Conservation (phyloP, 2,888 invertebrate species). For the Tetheella fluctuosa region DNA sequence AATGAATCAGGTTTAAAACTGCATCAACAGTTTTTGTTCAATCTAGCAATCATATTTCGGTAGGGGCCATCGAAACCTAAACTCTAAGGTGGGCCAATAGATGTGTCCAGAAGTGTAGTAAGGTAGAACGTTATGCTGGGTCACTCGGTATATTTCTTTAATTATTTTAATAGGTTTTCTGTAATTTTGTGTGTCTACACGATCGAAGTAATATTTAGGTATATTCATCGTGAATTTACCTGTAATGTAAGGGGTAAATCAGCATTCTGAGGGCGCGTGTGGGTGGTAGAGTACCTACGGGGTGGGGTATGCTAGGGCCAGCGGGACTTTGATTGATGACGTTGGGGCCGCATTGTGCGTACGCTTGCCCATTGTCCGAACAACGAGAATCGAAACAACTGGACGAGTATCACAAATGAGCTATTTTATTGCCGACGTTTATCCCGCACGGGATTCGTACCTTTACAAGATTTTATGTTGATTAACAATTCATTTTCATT, state of each 20-base stretch:
- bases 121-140: no score
- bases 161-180: background rate
- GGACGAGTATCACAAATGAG: slow-evolving; percentile 61
- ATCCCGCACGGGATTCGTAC: slow-evolving; percentile 47
- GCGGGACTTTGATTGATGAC: slow-evolving; percentile 73
- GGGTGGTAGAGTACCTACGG: slow-evolving; percentile 31
- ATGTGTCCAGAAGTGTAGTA: no score
- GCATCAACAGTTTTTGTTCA: no score
- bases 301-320: slow-evolving; percentile 32
- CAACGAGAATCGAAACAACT: slow-evolving; percentile 73
- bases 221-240: slow-evolving; percentile 48
- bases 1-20: no score
- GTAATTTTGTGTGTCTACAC: background rate
- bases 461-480: slow-evolving; percentile 43
- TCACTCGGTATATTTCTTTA: background rate
- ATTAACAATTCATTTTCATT: slow-evolving; percentile 33
- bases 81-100: no score
- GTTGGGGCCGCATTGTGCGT: slow-evolving; percentile 65
- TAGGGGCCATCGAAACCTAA: no score
- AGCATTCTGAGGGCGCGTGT: slow-evolving; percentile 51
- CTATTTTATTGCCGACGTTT: slow-evolving; percentile 63
- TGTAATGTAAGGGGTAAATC: slow-evolving; percentile 54
- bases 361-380: slow-evolving; percentile 72
- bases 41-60: no score
- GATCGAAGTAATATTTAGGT: slow-evolving; percentile 18